Base-by-base conservation (phyloP, 2,797 vertebrate species). In the Furcifer pardalis region DNA sequence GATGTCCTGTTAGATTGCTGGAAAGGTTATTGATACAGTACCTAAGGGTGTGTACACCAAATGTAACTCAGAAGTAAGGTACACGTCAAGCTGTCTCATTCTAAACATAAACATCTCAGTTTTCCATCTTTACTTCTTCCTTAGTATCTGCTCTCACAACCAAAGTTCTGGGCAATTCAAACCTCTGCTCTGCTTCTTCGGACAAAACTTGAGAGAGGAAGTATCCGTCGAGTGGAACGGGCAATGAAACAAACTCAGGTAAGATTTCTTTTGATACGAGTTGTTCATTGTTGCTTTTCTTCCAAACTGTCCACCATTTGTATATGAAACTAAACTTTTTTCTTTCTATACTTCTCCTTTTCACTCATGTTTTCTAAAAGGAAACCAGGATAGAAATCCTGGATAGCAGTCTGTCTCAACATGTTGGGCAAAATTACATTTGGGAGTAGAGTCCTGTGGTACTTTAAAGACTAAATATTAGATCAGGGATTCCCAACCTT, bases 161-260 rank as follows among this genome's bases (percentile, higher is more conserved):
- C 98, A 0, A 98, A 98, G 92, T 98, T 98, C 94, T 99, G 98
- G 98, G 96, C 97, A 2, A 93, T 99, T 90, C 97, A 98, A 90
- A 98, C 98, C 0, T 95, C 98, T 2, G 97, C 97, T 0, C 95
- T 99, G 37, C 96, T 97, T 74, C 96, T 99, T 77, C 95, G 99
- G 89, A 97, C 97, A 81, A 98, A 97, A 92, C 94, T 99, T 92
- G 99, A 99, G 89, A 96, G 90, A 89, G 96, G 97, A 83, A 98
- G 95, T 63, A 94, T 96, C 7, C 97, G 98, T 7, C 96, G 97
- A 86, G 94, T 99, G 74, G 98, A 99, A 85, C 95, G 98, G 65
- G 98, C 98, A 46, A 97, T 99, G 98, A 98, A 95, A 95, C 98
- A 99, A 94, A 99, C 96, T 4, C 98, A 99, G 97, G 98, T 99